Conservation (phyloP, 2,113 vertebrate species). For the Myotis lucifugus region DNA sequence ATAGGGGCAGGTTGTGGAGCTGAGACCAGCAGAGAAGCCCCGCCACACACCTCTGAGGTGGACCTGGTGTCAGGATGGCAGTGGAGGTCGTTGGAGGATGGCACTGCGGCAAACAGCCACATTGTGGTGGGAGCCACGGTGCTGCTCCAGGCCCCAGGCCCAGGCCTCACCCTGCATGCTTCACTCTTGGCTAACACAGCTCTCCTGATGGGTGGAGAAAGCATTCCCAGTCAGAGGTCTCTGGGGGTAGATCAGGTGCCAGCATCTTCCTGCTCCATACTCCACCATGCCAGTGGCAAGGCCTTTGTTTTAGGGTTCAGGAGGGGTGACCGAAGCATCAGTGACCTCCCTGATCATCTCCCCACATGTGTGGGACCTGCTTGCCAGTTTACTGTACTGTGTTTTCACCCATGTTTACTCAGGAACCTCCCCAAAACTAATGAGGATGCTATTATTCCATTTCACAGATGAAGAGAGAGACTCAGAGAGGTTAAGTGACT, state of each 20-base stretch:
- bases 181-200: not conserved
- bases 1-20: not conserved
- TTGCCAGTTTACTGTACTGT: not conserved
- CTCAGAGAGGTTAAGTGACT: not conserved
- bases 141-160: not conserved
- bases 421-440: not conserved
- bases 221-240: not conserved
- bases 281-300: not conserved
- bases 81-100: not conserved
- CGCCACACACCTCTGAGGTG: fast-evolving
- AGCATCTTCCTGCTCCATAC: not conserved
- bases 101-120: not conserved
- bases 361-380: fast-evolving
- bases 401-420: not conserved
- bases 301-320: not conserved
- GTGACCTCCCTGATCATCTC: not conserved
- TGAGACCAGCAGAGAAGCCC: not conserved
- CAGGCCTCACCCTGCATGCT: not conserved
- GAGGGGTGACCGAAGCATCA: not conserved
- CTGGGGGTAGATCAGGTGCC: not conserved
- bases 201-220: not conserved
- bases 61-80: not conserved
- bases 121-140: not conserved
- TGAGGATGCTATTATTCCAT: not conserved
- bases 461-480: not conserved